These are phyloP conservation scores for Tautogolabrus adspersus DNA, from an alignment of 2,113 vertebrate genomes.

Conservation along the genomic window DNA sequence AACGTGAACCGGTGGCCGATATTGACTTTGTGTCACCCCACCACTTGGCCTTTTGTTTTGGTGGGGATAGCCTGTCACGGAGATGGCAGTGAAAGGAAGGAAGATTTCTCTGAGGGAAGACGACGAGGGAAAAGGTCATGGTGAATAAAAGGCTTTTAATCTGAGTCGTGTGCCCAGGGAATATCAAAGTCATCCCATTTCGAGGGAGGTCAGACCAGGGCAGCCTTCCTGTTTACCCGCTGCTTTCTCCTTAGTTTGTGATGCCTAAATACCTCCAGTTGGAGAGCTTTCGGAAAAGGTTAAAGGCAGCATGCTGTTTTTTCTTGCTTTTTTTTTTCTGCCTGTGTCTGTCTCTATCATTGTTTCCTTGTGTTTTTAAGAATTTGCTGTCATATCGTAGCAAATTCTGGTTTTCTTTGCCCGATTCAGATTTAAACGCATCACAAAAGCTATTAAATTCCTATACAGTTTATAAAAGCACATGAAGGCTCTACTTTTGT, in stretches of 20 bases:
- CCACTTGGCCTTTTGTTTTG: slow-evolving; percentile 80
- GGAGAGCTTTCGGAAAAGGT: slow-evolving; percentile 60
- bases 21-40: slow-evolving; percentile 80
- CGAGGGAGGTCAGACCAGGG: slow-evolving; percentile 61
- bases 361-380: slow-evolving; percentile 21
- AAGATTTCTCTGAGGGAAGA: slow-evolving; percentile 77
- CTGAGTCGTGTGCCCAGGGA: slow-evolving; percentile 71
- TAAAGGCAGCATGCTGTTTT: slow-evolving; percentile 39
- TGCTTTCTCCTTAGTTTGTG: slow-evolving; percentile 49
- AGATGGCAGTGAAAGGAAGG: slow-evolving; percentile 63
- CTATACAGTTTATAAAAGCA: neutral
- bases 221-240: slow-evolving; percentile 64
- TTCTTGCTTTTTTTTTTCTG: slow-evolving; percentile 27
- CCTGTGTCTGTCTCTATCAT: slow-evolving; percentile 5
- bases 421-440: slow-evolving; percentile 3
- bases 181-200: slow-evolving; percentile 80
- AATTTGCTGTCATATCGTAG: slow-evolving; percentile 39
- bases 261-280: slow-evolving; percentile 63
- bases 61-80: slow-evolving; percentile 74
- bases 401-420: neutral
- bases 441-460: neutral
- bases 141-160: slow-evolving; percentile 81
- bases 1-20: slow-evolving; percentile 60
- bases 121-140: slow-evolving; percentile 72
- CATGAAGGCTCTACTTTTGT: neutral